phyloP scores from a whole-genome alignment of 2,888 invertebrate species.

The Trilocha varians region DNA sequence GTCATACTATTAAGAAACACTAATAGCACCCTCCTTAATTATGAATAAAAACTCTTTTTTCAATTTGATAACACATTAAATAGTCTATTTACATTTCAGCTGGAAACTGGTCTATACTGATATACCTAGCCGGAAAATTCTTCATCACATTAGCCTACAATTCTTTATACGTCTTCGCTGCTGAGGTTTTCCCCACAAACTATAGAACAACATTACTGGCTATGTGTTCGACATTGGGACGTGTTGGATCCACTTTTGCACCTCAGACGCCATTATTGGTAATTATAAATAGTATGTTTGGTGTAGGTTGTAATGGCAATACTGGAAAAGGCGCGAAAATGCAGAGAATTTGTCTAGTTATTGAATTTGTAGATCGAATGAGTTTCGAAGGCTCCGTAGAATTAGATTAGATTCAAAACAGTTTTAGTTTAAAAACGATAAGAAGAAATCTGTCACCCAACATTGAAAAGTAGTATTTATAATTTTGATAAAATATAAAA shows the following conservation, averaged over 20 bases:
- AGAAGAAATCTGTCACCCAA: too few relatives aligned
- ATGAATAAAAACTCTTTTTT: neutral
- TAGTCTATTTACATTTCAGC: conserved; percentile 31
- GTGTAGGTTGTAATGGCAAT: too few relatives aligned
- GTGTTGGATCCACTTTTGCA: conserved; percentile 77
- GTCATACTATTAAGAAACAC: too few relatives aligned
- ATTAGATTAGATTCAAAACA: too few relatives aligned
- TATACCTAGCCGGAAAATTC: conserved; percentile 78
- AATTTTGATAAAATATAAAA: too few relatives aligned
- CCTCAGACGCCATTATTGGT: conserved; percentile 79
- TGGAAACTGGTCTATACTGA: conserved; percentile 65
- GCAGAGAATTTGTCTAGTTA: too few relatives aligned
- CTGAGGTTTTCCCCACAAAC: conserved; percentile 80
- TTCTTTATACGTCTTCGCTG: conserved; percentile 77
- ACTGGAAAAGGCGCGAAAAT: too few relatives aligned
- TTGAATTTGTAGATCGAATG: too few relatives aligned
- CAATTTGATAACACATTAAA: neutral
- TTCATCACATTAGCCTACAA: conserved; percentile 79
- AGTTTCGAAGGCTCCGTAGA: too few relatives aligned
- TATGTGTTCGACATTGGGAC: conserved; percentile 78
- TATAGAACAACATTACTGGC: conserved; percentile 77
- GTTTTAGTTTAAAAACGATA: too few relatives aligned
- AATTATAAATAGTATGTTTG: conserved; percentile 23
- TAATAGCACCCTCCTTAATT: too few relatives aligned
- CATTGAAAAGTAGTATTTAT: too few relatives aligned